Evolutionary conservation across 2,888 invertebrate species (phyloP).

Genomic region (Scaptodrosophila latifasciaeformis): DNA sequence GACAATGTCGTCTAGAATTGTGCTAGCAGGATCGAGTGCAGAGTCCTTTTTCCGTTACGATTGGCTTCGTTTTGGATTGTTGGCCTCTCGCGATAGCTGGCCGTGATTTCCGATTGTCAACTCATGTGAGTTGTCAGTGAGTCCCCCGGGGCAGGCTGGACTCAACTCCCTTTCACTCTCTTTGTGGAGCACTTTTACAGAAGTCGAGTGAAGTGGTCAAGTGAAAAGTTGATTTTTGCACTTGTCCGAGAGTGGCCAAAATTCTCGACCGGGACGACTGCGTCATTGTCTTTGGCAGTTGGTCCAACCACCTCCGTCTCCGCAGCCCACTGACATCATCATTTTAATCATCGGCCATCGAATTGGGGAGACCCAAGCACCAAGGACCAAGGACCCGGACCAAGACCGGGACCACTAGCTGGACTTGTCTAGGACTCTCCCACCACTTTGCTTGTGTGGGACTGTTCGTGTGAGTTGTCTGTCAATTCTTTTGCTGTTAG

Average conservation of each 20-base stretch:
- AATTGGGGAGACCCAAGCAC: conserved; percentile 4
- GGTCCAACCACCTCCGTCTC: background rate
- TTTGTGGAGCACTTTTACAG: too few species aligned
- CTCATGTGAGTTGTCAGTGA: background rate
- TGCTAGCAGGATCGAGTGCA: too few species aligned
- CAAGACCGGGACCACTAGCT: conserved; percentile 10
- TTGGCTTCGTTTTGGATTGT: conserved; percentile 70
- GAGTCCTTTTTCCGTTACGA: conserved; percentile 32
- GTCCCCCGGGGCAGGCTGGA: conserved; percentile 20
- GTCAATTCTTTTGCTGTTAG: conserved; percentile 61
- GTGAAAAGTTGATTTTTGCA: conserved; percentile 65
- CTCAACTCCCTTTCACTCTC: too few species aligned
- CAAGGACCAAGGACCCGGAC: background rate
- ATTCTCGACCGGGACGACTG: background rate
- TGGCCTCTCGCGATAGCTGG: conserved; percentile 12
- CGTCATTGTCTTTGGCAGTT: conserved; percentile 24
- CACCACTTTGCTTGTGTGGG: conserved; percentile 16
- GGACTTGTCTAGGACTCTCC: too few species aligned
- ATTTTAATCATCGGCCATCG: conserved; percentile 59
- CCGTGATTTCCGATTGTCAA: conserved; percentile 59
- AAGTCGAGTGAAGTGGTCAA: conserved; percentile 68
- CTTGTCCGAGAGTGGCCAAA: conserved; percentile 33
- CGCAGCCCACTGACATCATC: conserved; percentile 57
- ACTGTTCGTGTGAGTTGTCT: conserved; percentile 23
- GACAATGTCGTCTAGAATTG: background rate